Percentiles rank a stretch among this genome's conserved stretches.
These are phyloP conservation scores for Nesospiza acunhae DNA, from an alignment of 2,113 vertebrate genomes.

Conservation along the genomic window DNA sequence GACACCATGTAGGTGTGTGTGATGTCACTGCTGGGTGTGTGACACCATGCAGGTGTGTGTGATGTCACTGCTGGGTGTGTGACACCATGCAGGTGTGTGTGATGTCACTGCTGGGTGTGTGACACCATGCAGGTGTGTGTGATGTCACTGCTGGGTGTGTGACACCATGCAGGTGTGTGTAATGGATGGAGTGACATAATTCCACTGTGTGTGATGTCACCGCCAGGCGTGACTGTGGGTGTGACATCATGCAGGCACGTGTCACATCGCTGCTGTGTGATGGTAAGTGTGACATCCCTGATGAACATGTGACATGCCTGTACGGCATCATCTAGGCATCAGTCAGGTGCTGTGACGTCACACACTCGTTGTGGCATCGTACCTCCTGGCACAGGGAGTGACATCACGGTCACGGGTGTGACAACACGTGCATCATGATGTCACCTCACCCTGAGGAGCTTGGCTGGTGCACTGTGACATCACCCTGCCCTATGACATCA, in stretches of 20 bases:
- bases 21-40: background rate
- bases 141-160: background rate
- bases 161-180: background rate
- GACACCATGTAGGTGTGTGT: fast-evolving
- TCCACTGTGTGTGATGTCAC: background rate
- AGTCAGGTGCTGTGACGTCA: background rate
- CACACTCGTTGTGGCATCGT: fast-evolving
- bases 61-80: background rate
- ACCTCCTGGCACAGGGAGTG: background rate
- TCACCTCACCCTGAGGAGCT: background rate
- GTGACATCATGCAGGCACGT: background rate
- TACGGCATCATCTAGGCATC: fast-evolving
- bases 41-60: background rate
- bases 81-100: background rate
- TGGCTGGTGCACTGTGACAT: background rate
- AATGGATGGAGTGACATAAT: background rate
- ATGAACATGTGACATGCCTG: background rate
- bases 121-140: background rate
- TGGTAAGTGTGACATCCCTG: background rate
- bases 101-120: background rate
- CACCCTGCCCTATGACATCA: background rate
- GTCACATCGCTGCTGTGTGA: background rate
- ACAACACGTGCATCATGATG: fast-evolving
- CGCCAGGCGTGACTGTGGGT: fast-evolving
- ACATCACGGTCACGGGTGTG: background rate